phyloP scores from a whole-genome alignment of 2,797 vertebrate genomes.

The Myiotriccus ornatus region DNA sequence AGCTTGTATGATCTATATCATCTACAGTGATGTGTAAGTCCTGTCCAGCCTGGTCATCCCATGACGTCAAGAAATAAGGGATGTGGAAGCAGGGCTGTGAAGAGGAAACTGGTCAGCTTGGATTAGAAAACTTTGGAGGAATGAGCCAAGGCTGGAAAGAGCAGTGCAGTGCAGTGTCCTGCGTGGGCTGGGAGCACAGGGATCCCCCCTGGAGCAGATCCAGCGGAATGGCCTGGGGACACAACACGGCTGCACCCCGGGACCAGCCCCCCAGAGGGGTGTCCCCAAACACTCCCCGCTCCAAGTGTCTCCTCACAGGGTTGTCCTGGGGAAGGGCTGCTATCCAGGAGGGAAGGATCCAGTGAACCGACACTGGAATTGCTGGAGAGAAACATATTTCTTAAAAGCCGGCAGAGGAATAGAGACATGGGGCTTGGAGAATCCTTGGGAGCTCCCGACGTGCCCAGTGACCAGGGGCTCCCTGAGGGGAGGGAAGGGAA shows the following conservation, averaged over 20 bases:
- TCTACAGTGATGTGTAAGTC: background rate
- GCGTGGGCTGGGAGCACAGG: background rate
- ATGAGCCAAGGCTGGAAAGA: rapidly evolving
- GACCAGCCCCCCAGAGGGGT: too few species aligned
- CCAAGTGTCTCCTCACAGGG: rapidly evolving
- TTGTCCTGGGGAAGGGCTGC: rapidly evolving
- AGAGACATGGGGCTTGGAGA: rapidly evolving
- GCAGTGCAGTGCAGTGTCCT: rapidly evolving
- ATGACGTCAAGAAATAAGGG: background rate
- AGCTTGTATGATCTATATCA: too few species aligned
- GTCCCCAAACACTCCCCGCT: rapidly evolving
- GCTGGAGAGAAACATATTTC: background rate
- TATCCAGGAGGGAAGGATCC: rapidly evolving
- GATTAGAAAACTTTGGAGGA: too few species aligned
- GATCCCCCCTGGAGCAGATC: background rate
- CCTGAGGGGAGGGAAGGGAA: too few species aligned
- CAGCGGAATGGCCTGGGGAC: background rate
- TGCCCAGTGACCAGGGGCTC: rapidly evolving
- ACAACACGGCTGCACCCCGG: background rate
- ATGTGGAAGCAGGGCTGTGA: background rate
- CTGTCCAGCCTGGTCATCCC: background rate
- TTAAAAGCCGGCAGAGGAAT: background rate
- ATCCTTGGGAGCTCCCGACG: background rate
- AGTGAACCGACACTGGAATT: rapidly evolving
- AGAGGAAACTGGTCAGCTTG: background rate